Percentiles rank a stretch among this genome's conserved stretches.
Conservation (phyloP, 2,888 invertebrate genomes). For the Agriopis leucophaearia region DNA sequence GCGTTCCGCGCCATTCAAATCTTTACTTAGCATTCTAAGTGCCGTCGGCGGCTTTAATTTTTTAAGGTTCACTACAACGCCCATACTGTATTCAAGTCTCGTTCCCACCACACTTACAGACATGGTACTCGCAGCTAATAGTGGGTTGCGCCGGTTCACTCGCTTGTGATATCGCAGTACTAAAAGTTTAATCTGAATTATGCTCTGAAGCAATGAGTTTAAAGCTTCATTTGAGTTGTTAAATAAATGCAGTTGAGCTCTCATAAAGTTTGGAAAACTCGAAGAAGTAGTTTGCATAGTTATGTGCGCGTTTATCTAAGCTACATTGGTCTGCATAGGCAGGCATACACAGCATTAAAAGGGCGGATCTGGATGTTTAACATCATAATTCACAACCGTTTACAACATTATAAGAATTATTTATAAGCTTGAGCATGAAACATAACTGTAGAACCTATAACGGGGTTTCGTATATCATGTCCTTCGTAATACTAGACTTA, state of each 20-base stretch:
- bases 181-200: constrained; percentile 48
- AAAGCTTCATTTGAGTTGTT: constrained; percentile 61
- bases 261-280: constrained; percentile 43
- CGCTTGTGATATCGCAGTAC: constrained; percentile 48
- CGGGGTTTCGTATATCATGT: too few relatives aligned
- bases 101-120: constrained; percentile 77
- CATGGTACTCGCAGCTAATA: constrained; percentile 78
- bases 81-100: constrained; percentile 77
- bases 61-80: constrained; percentile 77
- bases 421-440: too few relatives aligned
- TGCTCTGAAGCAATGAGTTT: constrained; percentile 49
- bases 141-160: constrained; percentile 60
- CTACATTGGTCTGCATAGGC: constrained; percentile 72
- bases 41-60: constrained; percentile 75
- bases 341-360: constrained; percentile 31
- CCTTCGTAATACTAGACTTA: too few relatives aligned
- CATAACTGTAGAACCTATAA: too few relatives aligned
- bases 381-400: too few relatives aligned
- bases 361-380: constrained; percentile 5
- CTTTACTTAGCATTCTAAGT: constrained; percentile 81
- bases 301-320: constrained; percentile 82
- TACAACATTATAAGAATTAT: too few relatives aligned
- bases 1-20: constrained; percentile 73
- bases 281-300: constrained; percentile 80
- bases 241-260: constrained; percentile 49